phyloP scores from a whole-genome alignment of 64 coral and sea anemone genomes.

The Platygyra sinensis region DNA sequence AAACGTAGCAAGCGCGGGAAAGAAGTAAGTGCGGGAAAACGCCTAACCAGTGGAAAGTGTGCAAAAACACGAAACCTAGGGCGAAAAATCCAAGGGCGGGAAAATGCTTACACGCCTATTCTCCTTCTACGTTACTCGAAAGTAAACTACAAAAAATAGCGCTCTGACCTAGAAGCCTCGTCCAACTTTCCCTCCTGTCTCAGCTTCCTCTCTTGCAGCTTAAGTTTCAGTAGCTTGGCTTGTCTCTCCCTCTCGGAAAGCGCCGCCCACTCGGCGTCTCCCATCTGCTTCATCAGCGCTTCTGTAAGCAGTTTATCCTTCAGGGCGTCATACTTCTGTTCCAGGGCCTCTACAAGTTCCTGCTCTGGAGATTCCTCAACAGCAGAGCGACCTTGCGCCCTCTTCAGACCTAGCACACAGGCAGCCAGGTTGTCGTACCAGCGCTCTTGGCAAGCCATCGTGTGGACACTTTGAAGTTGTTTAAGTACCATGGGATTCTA shows the following conservation, averaged over 20 bases:
- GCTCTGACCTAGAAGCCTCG: conserved; percentile 84
- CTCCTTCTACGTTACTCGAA: too few species aligned
- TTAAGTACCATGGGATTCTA: conserved; percentile 73
- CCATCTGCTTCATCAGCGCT: conserved; percentile 91
- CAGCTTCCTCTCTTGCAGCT: conserved; percentile 87
- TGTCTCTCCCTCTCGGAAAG: conserved; percentile 90
- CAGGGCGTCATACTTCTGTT: conserved; percentile 95
- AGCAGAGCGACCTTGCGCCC: conserved; percentile 14
- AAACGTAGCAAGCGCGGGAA: too few species aligned
- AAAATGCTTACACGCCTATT: too few species aligned
- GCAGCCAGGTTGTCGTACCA: conserved; percentile 98
- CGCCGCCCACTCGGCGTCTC: conserved; percentile 85
- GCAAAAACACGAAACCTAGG: too few species aligned
- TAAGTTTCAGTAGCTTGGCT: conserved; percentile 76
- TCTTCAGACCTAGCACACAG: conserved; percentile 77
- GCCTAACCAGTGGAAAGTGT: too few species aligned
- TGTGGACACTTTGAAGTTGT: conserved; percentile 86
- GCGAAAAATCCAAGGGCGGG: too few species aligned
- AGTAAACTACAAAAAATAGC: background rate
- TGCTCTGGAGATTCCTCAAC: conserved; percentile 66
- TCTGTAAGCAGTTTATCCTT: conserved; percentile 94
- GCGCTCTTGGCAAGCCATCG: conserved; percentile 69
- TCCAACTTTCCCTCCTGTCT: conserved; percentile 91
- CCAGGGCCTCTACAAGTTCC: conserved; percentile 86
- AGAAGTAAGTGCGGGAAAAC: too few species aligned